phyloP scores from a whole-genome alignment of 2,113 vertebrate species.

The Chroicocephalus ridibundus region DNA sequence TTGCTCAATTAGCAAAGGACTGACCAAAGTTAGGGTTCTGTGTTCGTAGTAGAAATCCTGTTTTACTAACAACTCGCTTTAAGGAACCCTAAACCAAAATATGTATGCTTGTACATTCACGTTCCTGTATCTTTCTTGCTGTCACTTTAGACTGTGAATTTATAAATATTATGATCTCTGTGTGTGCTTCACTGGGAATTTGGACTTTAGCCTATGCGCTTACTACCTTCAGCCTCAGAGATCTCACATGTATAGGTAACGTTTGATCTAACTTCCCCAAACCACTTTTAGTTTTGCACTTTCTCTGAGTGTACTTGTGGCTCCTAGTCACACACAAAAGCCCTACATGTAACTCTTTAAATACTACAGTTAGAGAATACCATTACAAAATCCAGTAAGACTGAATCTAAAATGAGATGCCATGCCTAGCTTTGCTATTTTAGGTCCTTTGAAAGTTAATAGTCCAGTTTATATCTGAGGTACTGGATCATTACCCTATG shows the following conservation, averaged over 20 bases:
- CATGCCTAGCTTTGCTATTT: not conserved
- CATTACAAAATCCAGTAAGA: not conserved
- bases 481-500: slow-evolving; percentile 3
- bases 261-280: not conserved
- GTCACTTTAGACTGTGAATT: not conserved
- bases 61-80: not conserved
- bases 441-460: slow-evolving; percentile 19
- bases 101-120: not conserved
- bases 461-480: not conserved
- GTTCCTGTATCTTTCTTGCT: not conserved
- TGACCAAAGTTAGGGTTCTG: not conserved
- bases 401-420: not conserved
- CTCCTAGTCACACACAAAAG: not conserved
- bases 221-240: not conserved
- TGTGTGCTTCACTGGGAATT: not conserved
- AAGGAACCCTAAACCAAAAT: not conserved
- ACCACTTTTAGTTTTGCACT: not conserved
- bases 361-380: not conserved
- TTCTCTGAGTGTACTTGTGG: not conserved
- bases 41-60: not conserved
- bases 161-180: not conserved
- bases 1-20: not conserved
- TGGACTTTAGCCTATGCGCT: not conserved
- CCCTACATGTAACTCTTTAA: rapidly evolving
- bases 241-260: not conserved